Evolutionary conservation across 2,888 invertebrate genomes (phyloP), one percentile per base, ranked within the genome.

Genomic region (Diaperis boleti): DNA sequence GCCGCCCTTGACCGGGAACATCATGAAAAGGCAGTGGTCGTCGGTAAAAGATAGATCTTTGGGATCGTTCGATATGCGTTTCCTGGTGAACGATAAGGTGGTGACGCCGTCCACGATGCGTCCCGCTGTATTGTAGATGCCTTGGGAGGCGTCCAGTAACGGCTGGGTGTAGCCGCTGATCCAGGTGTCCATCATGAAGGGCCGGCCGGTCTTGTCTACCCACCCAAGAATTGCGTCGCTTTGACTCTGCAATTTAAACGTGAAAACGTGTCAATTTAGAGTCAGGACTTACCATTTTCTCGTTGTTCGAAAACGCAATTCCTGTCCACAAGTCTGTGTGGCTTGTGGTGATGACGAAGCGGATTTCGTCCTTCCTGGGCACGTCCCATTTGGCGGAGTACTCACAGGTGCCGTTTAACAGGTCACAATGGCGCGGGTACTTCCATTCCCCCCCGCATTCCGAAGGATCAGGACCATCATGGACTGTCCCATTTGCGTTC

Each of bases 111-210:
- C 89, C 1, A 87, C 85, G 35, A 90, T 86, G 62, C 85, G 85
- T 10, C 94, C 95, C 0, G 86, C 83, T 10, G 86, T 85, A 75
- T 89, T 88, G 70, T 83, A 83, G 45, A 94, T 85, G 77, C 94
- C 91, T 82, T 95, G 95, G 0, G 86, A 85, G 0, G 82, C 80
- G 78, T 94, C 94, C 8, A 92, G 81, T 6, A 88, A 81, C 0
- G 94, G 93, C 5, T 89, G 85, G 1, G 87, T 87, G 82, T 95
- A 95, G 0, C 93, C 93, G 56, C 84, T 84, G 60, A 95, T 88
- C 92, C 92, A 95, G 0, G 92, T 92, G 79, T 96, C 95, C 92
- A 94, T 92, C 14, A 95, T 80, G 83, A 94, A 94, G 0, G 92
- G 90, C 0, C 92, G 84, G 0, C 92, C 92, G 0, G 85, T 87